Base-by-base conservation (phyloP, 2,888 invertebrate genomes). In the Brachyopa scutellaris region DNA sequence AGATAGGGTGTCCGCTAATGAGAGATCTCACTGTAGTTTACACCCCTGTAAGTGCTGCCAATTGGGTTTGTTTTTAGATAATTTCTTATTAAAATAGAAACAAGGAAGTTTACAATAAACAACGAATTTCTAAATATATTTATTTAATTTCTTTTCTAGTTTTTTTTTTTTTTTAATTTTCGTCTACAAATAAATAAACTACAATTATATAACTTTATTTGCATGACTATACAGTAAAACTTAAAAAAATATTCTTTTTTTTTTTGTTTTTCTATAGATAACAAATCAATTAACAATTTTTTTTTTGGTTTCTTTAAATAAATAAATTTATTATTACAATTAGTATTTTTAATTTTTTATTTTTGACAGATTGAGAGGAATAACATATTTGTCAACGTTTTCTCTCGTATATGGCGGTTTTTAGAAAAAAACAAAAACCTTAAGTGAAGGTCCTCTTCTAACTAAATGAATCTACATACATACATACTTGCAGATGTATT, bases 171-270 rank as follows among this genome's bases (percentile, higher is more conserved):
- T 45, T 55, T 45, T 8, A 26, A 19, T 66, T 64, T 31, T 66
- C 51, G 40, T 21, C 67, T 67, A 67, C 21, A 67, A 79, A 74
- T 80, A 80, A 74, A 80, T 80, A 74, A 74, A 69, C 49, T 62
- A 77, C 53, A 47, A 70, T 21, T 70, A 57, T 45, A 21, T 31
- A 70, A 67, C 38, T 67, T 38, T 57, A 78, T 51, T 59, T 72
- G 49, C 42, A 59, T 26, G 26, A n/a, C n/a, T n/a, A 55, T 38
- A 40, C 23, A n/a, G n/a, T n/a, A 31, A n/a, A 33, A 57, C 64
- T 72, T 62, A 67, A 17, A 73, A 73, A 61, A 33, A 66, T 73
- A 55, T 57, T 26, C 55, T 23, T 47, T 8, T 26, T 42, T 15
- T 31, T 13, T n/a, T 69, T 47, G 4, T 29, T 45, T 17, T 31